These are phyloP conservation scores for Neolamprologus sp. DNA, from an alignment of 2,113 vertebrate species.

Conservation along the genomic window DNA sequence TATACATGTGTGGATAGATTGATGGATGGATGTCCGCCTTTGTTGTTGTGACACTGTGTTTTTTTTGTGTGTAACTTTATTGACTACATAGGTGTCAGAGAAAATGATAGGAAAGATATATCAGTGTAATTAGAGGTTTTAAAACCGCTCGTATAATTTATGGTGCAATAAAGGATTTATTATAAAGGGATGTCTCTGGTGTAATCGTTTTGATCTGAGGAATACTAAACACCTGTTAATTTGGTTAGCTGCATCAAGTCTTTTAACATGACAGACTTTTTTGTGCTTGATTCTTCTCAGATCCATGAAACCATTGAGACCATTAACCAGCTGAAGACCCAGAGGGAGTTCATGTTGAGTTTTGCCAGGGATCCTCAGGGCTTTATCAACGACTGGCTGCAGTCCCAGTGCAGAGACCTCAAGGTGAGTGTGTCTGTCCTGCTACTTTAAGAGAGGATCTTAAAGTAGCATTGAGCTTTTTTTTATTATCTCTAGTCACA, in stretches of 20 bases:
- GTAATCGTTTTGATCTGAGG: not conserved
- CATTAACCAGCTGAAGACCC: conserved; percentile 99
- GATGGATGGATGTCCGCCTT: not conserved
- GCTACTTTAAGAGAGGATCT: not conserved
- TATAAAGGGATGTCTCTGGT: not conserved
- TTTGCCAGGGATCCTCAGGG: conserved; percentile 98
- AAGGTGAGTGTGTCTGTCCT: conserved; percentile 74
- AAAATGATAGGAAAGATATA: not conserved
- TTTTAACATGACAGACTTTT: not conserved
- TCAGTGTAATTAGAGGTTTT: not conserved
- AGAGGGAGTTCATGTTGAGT: conserved; percentile 98
- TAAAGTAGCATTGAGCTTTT: not conserved
- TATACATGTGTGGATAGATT: not conserved
- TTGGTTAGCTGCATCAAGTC: not conserved
- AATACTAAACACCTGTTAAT: not conserved
- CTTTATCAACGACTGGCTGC: conserved; percentile 99
- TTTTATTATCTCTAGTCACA: not conserved
- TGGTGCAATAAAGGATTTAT: not conserved
- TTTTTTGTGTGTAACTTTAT: not conserved
- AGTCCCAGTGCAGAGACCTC: conserved; percentile 97
- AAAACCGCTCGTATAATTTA: not conserved
- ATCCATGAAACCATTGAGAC: conserved; percentile 99
- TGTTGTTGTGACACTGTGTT: not conserved
- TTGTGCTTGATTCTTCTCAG: conserved; percentile 53
- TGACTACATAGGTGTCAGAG: not conserved